Percentiles rank a stretch among this genome's conserved stretches.
These are phyloP conservation scores for Bombus superbus DNA, from an alignment of 1,140 invertebrate genomes.

Conservation along the genomic window DNA sequence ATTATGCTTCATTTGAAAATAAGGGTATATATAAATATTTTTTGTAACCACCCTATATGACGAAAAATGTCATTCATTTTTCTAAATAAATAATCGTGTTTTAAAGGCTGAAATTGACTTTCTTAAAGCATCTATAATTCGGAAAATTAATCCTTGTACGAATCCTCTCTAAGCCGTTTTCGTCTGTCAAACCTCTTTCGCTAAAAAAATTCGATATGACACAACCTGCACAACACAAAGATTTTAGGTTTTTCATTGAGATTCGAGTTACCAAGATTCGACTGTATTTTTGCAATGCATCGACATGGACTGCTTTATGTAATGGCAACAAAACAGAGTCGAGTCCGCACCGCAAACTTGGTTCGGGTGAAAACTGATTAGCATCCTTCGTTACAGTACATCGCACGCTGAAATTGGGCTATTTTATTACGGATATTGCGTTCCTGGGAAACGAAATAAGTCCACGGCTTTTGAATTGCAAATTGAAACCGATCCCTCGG, in stretches of 20 bases:
- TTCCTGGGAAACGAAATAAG: conserved; percentile 8
- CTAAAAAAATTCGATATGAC: background rate
- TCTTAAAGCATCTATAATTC: too few species aligned
- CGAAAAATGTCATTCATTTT: too few species aligned
- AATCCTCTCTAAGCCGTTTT: too few species aligned
- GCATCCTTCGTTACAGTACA: conserved; percentile 24
- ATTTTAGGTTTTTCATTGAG: background rate
- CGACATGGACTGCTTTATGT: background rate
- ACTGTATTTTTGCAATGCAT: background rate
- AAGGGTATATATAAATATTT: too few species aligned
- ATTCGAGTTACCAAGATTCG: too few species aligned
- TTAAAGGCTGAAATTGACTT: too few species aligned
- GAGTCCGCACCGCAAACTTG: background rate
- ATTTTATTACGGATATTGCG: background rate
- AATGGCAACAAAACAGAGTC: background rate
- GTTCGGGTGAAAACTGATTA: conserved; percentile 30
- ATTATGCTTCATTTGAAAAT: too few species aligned
- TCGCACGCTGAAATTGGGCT: background rate
- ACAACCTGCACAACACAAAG: background rate
- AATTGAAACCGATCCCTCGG: background rate
- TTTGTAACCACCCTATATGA: too few species aligned
- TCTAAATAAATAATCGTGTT: too few species aligned
- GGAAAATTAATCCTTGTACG: too few species aligned
- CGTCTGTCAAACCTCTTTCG: too few species aligned
- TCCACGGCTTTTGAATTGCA: conserved; percentile 10